phyloP scores from a whole-genome alignment of 2,888 invertebrate species.

The Andrena marginata region DNA sequence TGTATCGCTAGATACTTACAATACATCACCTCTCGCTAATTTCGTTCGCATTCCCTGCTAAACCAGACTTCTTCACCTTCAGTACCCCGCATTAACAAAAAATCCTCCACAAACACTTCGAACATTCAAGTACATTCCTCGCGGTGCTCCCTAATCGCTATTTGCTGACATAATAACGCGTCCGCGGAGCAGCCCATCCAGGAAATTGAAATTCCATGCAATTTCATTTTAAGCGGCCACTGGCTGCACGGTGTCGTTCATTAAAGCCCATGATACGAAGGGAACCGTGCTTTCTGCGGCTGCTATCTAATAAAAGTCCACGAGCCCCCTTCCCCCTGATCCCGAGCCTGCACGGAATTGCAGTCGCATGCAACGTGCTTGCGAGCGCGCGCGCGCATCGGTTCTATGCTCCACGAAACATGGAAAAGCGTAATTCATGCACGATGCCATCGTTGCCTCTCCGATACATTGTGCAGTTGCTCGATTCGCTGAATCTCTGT shows the following conservation, averaged over 20 bases:
- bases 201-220: slow-evolving; percentile 25
- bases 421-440: slow-evolving; percentile 63
- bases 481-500: slow-evolving; percentile 58
- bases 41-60: no score
- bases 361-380: slow-evolving; percentile 19
- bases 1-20: no score
- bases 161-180: not conserved
- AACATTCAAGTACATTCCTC: no score
- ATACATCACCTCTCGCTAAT: no score
- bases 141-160: no score
- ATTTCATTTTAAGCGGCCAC: not conserved
- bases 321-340: not conserved
- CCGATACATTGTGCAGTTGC: slow-evolving; percentile 44
- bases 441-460: slow-evolving; percentile 37
- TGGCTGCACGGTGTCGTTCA: not conserved
- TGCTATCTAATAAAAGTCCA: slow-evolving; percentile 38
- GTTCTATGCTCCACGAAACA: slow-evolving; percentile 52
- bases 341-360: slow-evolving; percentile 18
- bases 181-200: not conserved
- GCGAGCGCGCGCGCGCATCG: not conserved
- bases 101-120: no score
- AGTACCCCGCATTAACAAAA: no score
- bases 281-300: not conserved
- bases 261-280: slow-evolving; percentile 9
- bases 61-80: no score